Conservation (phyloP, 2,113 vertebrate genomes). For the Malurus cyaneus region DNA sequence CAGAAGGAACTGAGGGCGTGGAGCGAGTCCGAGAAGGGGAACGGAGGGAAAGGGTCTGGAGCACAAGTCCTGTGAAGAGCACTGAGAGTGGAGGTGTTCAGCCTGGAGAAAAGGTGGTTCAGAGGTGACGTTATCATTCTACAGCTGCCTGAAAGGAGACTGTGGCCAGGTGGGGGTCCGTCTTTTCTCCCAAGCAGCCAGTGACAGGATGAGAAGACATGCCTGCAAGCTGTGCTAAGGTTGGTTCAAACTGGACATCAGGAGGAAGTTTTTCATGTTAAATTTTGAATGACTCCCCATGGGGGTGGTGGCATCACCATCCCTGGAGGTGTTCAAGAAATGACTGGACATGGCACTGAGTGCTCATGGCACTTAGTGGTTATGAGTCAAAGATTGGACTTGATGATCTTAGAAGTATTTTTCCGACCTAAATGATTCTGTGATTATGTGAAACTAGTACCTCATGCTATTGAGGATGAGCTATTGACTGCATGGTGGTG, state of each 20-base stretch:
- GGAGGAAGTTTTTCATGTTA: not conserved
- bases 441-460: not conserved
- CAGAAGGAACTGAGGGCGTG: too few relatives aligned
- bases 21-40: not conserved
- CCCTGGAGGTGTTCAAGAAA: not conserved
- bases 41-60: accelerated
- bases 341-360: not conserved
- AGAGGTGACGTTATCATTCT: accelerated
- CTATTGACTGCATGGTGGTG: not conserved
- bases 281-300: not conserved
- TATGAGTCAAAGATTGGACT: accelerated
- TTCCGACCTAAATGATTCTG: not conserved
- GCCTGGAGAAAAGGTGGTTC: not conserved
- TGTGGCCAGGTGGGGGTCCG: not conserved
- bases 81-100: not conserved
- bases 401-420: not conserved
- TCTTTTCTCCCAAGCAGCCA: not conserved
- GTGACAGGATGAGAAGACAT: not conserved
- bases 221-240: not conserved
- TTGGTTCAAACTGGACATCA: not conserved
- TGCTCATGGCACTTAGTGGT: not conserved
- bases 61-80: not conserved
- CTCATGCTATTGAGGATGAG: not conserved
- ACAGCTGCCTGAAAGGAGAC: accelerated
- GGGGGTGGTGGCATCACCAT: not conserved